Conservation (phyloP, 2,797 vertebrate genomes). For the Podarcis lilfordi region DNA sequence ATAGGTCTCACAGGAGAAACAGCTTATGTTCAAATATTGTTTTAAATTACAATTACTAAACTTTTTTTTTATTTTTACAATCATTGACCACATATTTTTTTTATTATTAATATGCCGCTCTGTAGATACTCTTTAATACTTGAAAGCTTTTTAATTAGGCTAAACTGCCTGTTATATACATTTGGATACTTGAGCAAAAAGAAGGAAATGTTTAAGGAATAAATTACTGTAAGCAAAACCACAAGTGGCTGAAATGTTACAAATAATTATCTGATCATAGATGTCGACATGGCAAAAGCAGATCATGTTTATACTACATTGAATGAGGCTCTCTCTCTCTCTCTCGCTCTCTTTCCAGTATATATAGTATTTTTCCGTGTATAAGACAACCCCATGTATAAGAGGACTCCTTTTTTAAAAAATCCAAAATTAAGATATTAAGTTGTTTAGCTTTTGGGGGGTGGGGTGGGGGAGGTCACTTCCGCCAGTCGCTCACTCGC, state of each 20-base stretch:
- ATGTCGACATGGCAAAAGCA: neutral
- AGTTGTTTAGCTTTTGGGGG: too few species aligned
- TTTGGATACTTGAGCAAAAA: slow-evolving; percentile 11
- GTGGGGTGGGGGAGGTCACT: too few species aligned
- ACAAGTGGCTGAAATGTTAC: slow-evolving; percentile 33
- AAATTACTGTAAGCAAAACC: slow-evolving; percentile 41
- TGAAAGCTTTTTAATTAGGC: neutral
- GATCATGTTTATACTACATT: neutral
- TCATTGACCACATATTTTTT: neutral
- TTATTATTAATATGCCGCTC: slow-evolving; percentile 26
- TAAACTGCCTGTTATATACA: neutral
- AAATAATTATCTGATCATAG: slow-evolving; percentile 13
- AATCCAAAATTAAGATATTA: too few species aligned
- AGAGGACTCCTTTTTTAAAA: too few species aligned
- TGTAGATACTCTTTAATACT: slow-evolving; percentile 17
- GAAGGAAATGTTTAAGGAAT: neutral
- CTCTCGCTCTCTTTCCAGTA: too few species aligned
- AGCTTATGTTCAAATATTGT: neutral
- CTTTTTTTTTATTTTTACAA: neutral
- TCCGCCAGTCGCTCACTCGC: too few species aligned
- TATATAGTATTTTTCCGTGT: too few species aligned
- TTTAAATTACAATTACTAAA: slow-evolving; percentile 10
- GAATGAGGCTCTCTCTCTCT: neutral
- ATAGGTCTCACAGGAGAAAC: neutral
- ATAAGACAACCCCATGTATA: too few species aligned